Evolutionary conservation across 2,888 invertebrate species (phyloP), one percentile per base, ranked within the genome.

Genomic region (Pasiphila rectangulata): DNA sequence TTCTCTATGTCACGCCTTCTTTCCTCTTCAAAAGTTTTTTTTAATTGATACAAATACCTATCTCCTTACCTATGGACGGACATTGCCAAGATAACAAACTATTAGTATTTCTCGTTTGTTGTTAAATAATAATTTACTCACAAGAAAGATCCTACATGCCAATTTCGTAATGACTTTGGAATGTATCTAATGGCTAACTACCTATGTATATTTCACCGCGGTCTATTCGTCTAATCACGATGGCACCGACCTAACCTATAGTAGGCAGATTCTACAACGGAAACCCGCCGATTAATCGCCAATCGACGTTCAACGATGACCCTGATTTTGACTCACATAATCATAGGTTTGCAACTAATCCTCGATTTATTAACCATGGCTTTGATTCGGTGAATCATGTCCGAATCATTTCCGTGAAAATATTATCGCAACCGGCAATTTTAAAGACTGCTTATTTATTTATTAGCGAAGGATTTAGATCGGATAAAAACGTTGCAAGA

Each of bases 321-420:
- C 20, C 35, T 45, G 32, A 17, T 32, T 17, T 47, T 54, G 51
- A 52, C 35, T 54, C 54, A 54, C 7, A 20, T 81, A 82, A 81
- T 82, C 60, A 79, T 75, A 79, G 79, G 77, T 72, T 57, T 58
- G 59, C 64, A 32, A 6, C 27, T 69, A 72, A 49, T 44, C 65
- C 57, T 59, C 74, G 72, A 75, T 75, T 75, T 77, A 77, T 75
- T 69, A 69, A 61, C 68, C 68, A 19, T 24, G 61, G 64, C 54
- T 69, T 58, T 57, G 57, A 61, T 75, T 81, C 79, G 64, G 50
- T 69, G 76, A 77, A 79, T 74, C 72, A 32, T 71, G 67, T 69
- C 73, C 64, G 50, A 43, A 54, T 48, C 51, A 59, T 47, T 71
- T 75, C 73, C 64, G 63, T 63, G 73, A 61, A 63, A 69, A 64